Evolutionary conservation across 2,797 vertebrate species (phyloP).

Genomic region (Erethizon dorsatum): DNA sequence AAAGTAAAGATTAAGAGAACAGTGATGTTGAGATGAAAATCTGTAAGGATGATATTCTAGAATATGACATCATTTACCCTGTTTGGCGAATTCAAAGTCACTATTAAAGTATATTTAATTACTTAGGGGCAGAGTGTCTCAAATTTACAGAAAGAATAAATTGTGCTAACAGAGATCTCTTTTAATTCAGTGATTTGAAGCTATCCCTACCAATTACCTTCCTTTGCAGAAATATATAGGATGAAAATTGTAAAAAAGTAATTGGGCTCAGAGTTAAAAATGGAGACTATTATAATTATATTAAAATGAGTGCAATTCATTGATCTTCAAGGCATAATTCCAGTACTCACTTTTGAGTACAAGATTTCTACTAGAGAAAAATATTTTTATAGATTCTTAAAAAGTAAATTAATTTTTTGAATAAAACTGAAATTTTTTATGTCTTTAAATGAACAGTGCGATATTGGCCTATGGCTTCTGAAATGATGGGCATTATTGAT

Average conservation of each 20-base stretch:
- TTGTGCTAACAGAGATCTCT: not conserved
- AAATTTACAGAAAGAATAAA: conserved; percentile 52
- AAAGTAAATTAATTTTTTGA: conserved; percentile 46
- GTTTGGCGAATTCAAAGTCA: not conserved
- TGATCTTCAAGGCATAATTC: conserved; percentile 36
- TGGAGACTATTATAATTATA: not conserved
- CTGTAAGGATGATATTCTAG: not conserved
- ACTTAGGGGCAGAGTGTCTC: not conserved
- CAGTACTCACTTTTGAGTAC: not conserved
- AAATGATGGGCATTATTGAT: not conserved
- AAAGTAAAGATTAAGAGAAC: conserved; percentile 9
- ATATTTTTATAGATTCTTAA: conserved; percentile 18
- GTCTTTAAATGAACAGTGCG: conserved; percentile 36
- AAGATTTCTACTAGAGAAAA: not conserved
- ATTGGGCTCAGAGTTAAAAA: not conserved
- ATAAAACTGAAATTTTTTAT: conserved; percentile 19
- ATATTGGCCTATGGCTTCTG: not conserved
- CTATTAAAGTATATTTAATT: not conserved
- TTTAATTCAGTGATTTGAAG: conserved; percentile 49
- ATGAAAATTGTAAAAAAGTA: not conserved
- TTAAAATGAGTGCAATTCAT: not conserved
- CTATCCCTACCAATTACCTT: not conserved
- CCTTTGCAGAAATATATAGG: not conserved
- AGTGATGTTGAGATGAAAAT: not conserved
- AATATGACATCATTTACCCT: not conserved